Conservation (phyloP, 1,140 invertebrate genomes). For the Drosophila mauritiana region DNA sequence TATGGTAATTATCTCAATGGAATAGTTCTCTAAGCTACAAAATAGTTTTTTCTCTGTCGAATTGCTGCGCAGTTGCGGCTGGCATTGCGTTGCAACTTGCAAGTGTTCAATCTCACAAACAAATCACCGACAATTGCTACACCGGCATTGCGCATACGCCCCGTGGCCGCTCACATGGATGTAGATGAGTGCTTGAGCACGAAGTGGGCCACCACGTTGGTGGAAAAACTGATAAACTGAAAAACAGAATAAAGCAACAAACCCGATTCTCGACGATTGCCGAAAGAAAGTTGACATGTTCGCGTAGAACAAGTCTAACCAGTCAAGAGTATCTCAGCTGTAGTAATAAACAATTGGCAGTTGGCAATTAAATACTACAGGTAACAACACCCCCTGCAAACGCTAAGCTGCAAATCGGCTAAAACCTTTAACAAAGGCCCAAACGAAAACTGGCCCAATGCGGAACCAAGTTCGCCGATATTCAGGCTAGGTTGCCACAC, state of each 20-base stretch:
- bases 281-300: constrained; percentile 42
- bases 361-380: constrained; percentile 42
- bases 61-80: constrained; percentile 9
- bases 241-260: constrained; percentile 8
- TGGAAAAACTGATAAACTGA: constrained; percentile 7
- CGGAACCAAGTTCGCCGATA: constrained; percentile 25
- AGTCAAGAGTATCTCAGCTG: constrained; percentile 28
- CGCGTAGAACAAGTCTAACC: constrained; percentile 66
- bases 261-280: constrained; percentile 36
- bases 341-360: constrained; percentile 22
- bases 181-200: constrained; percentile 14
- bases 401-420: constrained; percentile 1
- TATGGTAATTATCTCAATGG: too few relatives aligned
- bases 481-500: constrained; percentile 27
- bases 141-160: constrained; percentile 64
- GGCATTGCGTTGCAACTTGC: constrained; percentile 30
- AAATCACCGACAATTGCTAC: constrained; percentile 32
- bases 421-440: constrained; percentile 1
- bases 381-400: constrained; percentile 21
- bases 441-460: constrained; percentile 6
- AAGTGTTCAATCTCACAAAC: constrained; percentile 35
- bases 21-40: too few relatives aligned
- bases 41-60: not conserved
- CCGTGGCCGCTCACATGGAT: constrained; percentile 20
- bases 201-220: constrained; percentile 53